Conservation (phyloP, 2,797 vertebrate species). For the Natrix natrix region DNA sequence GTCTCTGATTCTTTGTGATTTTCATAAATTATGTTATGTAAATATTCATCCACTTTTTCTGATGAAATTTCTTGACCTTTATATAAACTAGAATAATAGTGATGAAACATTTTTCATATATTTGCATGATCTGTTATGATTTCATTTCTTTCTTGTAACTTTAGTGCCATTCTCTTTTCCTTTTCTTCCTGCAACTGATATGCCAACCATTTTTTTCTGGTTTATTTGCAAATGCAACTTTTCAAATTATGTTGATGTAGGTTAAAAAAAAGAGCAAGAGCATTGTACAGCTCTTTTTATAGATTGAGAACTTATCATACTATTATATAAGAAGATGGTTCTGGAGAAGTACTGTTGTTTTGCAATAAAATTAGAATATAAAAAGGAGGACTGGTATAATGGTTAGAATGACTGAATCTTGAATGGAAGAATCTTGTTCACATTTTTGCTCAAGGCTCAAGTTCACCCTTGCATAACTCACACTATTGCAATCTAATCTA, state of each 20-base stretch:
- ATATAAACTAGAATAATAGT: not conserved
- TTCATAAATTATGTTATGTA: not conserved
- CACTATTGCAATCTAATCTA: not conserved
- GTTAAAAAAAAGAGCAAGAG: not conserved
- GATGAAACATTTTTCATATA: not conserved
- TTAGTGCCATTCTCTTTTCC: not conserved
- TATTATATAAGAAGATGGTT: not conserved
- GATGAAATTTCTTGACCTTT: not conserved
- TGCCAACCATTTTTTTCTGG: not conserved
- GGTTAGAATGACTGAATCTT: not conserved
- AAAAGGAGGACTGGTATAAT: not conserved
- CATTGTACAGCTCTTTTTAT: not conserved
- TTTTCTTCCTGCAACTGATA: not conserved
- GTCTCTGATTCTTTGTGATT: not conserved
- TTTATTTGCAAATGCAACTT: slow-evolving; percentile 3
- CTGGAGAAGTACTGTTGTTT: not conserved
- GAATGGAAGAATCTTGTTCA: not conserved
- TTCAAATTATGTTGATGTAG: not conserved
- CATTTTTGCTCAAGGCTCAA: not conserved
- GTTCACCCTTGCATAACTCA: not conserved
- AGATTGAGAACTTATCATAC: not conserved
- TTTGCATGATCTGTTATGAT: not conserved
- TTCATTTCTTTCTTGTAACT: not conserved
- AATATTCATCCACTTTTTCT: not conserved
- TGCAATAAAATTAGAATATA: not conserved